These are phyloP conservation scores for Drosophila persimilis DNA, from an alignment of 1,140 invertebrate genomes.

Conservation along the genomic window DNA sequence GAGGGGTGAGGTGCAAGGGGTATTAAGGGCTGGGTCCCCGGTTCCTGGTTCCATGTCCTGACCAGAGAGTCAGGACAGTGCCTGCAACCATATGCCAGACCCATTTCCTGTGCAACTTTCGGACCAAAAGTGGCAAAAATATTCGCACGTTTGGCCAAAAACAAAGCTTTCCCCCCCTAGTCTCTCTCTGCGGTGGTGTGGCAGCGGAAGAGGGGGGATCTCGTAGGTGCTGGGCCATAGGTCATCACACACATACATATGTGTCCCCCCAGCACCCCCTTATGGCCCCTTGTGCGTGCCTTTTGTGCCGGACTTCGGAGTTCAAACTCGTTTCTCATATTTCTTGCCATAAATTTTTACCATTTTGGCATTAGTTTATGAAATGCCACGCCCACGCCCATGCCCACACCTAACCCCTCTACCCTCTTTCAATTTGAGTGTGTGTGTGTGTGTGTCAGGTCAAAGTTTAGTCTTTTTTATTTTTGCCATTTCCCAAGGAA, in stretches of 20 bases:
- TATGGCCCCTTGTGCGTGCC: conserved; percentile 36
- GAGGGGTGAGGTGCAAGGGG: not conserved
- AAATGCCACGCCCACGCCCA: conserved; percentile 42
- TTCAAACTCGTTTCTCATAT: conserved; percentile 64
- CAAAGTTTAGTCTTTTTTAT: conserved; percentile 48
- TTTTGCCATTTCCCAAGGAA: conserved; percentile 36
- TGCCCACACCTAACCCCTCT: conserved; percentile 19
- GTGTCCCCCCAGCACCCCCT: not conserved
- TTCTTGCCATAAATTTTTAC: conserved; percentile 74
- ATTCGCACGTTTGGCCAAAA: conserved; percentile 76
- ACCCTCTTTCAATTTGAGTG: not conserved
- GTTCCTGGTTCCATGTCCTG: conserved; percentile 16
- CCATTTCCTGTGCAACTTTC: conserved; percentile 77
- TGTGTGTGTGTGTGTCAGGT: conserved; percentile 23
- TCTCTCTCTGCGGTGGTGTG: not conserved
- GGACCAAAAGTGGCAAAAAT: conserved; percentile 78
- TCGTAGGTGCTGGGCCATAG: conserved; percentile 13
- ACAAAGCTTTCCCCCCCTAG: conserved; percentile 42
- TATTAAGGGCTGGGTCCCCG: conserved; percentile 38
- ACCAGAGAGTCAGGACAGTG: conserved; percentile 21
- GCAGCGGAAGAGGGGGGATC: not conserved
- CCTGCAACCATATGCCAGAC: conserved; percentile 57
- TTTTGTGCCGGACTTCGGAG: conserved; percentile 56
- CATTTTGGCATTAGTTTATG: conserved; percentile 66
- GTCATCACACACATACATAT: conserved; percentile 9